Evolutionary conservation across 2,113 vertebrate species (phyloP).

Genomic region (Damaliscus lunatus): DNA sequence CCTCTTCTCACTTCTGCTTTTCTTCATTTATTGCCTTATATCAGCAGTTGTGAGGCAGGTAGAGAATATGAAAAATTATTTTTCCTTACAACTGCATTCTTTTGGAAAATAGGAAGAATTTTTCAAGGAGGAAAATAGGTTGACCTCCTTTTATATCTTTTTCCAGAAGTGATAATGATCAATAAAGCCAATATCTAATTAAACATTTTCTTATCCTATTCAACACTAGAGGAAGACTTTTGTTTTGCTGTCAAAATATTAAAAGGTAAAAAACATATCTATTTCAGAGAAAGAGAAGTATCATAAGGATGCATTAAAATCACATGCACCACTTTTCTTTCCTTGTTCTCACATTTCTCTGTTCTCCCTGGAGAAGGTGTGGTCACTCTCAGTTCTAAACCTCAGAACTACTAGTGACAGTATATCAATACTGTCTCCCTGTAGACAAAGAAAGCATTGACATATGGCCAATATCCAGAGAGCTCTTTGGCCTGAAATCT

Average conservation of each 20-base stretch:
- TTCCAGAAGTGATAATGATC: neutral
- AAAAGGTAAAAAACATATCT: neutral
- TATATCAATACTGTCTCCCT: conserved; percentile 10
- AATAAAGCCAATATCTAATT: neutral
- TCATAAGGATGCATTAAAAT: neutral
- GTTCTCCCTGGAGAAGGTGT: neutral
- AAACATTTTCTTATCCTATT: neutral
- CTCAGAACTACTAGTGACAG: neutral
- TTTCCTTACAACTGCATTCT: neutral
- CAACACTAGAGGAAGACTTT: neutral
- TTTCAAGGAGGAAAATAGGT: neutral
- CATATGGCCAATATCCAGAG: conserved; percentile 11
- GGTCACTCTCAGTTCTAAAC: neutral
- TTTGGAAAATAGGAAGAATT: neutral
- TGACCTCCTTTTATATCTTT: neutral
- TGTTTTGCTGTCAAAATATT: neutral
- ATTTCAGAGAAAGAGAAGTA: neutral
- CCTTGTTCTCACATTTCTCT: neutral
- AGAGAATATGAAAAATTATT: neutral
- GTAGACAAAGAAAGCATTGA: conserved; percentile 40
- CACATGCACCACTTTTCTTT: neutral
- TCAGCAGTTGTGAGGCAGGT: neutral
- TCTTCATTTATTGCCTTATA: neutral
- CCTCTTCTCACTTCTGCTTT: neutral
- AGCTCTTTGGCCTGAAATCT: conserved; percentile 52